Conservation (phyloP, 2,797 vertebrate genomes). For the Artibeus lituratus region DNA sequence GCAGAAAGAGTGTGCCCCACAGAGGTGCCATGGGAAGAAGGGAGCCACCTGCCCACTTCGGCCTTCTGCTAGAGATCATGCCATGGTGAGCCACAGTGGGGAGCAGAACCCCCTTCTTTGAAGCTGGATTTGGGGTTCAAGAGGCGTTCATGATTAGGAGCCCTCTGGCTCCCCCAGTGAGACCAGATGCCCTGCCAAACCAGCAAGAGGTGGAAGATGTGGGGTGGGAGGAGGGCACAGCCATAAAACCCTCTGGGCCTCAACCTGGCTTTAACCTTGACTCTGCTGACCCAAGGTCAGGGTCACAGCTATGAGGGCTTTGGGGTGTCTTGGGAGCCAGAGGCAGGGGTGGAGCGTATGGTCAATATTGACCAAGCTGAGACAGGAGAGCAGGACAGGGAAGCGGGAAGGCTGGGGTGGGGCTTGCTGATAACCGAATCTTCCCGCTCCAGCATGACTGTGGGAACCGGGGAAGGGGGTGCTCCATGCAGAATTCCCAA, state of each 20-base stretch:
- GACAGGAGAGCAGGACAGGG: background rate
- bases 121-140: background rate
- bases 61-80: background rate
- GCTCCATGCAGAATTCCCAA: background rate
- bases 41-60: background rate
- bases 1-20: background rate
- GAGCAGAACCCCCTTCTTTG: background rate
- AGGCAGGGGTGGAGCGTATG: background rate
- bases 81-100: background rate
- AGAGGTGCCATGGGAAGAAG: background rate
- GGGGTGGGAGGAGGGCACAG: constrained; percentile 46
- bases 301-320: background rate
- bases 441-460: background rate
- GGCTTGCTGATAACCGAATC: background rate
- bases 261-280: constrained; percentile 79
- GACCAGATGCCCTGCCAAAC: constrained; percentile 34
- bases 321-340: background rate
- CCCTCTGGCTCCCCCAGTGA: background rate
- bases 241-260: constrained; percentile 77
- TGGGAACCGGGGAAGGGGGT: background rate
- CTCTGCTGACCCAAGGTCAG: constrained; percentile 74
- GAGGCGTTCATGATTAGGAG: constrained; percentile 77
- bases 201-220: constrained; percentile 59
- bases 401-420: background rate
- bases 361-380: constrained; percentile 53